These are phyloP conservation scores for Pseudoatta argentina DNA, from an alignment of 1,140 invertebrate genomes.

Conservation along the genomic window DNA sequence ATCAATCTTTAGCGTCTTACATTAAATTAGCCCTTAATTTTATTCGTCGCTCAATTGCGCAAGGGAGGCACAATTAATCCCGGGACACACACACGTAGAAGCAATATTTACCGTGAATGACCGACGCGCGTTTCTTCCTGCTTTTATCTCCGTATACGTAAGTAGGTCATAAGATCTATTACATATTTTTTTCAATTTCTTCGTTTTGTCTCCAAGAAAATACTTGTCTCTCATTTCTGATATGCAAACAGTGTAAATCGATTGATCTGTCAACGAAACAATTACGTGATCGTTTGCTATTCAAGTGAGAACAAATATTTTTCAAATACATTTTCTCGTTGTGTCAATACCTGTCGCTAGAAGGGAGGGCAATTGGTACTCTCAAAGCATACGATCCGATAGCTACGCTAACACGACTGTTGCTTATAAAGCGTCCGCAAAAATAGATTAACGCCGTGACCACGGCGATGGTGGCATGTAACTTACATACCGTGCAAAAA, in stretches of 20 bases:
- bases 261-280: not conserved
- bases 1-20: conserved; percentile 2
- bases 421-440: conserved; percentile 48
- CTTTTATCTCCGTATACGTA: not conserved
- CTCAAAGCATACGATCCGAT: conserved; percentile 1
- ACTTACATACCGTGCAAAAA: conserved; percentile 64
- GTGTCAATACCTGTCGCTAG: not conserved
- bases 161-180: not conserved
- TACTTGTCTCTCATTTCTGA: not conserved
- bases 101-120: conserved; percentile 10
- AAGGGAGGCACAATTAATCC: conserved; percentile 20
- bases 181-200: conserved; percentile 15
- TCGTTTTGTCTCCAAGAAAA: not conserved
- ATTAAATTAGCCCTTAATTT: conserved; percentile 55
- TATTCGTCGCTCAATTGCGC: not conserved
- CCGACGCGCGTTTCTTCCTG: not conserved
- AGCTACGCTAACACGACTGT: not conserved
- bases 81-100: not conserved
- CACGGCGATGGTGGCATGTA: conserved; percentile 44
- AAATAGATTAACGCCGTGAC: conserved; percentile 71
- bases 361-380: not conserved
- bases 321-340: not conserved
- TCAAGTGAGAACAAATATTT: not conserved
- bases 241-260: not conserved
- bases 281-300: not conserved